A percentile compares a stretch with the other conserved stretches of the same genome.
Evolutionary conservation across 2,797 vertebrate genomes (phyloP).

Genomic region (Hozukius guyotensis): DNA sequence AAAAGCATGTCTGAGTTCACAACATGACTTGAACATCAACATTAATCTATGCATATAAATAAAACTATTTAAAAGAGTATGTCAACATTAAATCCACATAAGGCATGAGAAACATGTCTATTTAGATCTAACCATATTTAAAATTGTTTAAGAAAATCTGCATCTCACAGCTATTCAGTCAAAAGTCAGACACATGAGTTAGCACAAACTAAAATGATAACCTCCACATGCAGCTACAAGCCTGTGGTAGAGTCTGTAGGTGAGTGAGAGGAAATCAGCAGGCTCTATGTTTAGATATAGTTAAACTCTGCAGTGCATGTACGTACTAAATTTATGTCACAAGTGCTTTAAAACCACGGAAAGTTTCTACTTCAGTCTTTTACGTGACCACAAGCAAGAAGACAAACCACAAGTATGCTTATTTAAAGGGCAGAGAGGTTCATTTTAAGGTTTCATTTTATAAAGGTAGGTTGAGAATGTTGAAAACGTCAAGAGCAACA

Average conservation of each 20-base stretch:
- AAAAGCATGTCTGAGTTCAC: background rate
- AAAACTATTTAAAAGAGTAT: background rate
- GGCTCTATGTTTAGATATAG: background rate
- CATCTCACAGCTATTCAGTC: background rate
- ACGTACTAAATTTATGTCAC: background rate
- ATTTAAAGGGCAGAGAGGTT: background rate
- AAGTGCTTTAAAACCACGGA: conserved; percentile 5
- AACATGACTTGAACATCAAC: background rate
- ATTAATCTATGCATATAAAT: background rate
- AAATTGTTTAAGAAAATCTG: background rate
- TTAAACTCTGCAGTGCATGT: background rate
- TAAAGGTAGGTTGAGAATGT: background rate
- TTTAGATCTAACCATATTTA: background rate
- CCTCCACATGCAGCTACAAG: background rate
- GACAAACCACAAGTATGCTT: background rate
- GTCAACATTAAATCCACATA: background rate
- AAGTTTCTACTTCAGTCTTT: background rate
- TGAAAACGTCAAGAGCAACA: background rate
- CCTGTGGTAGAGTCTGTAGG: background rate
- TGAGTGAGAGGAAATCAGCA: conserved; percentile 25
- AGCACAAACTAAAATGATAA: background rate
- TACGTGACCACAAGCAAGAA: background rate
- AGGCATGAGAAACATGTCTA: background rate
- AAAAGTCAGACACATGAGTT: background rate
- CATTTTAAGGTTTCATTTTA: background rate